Evolutionary conservation across 2,888 invertebrate species (phyloP), one percentile per base, ranked within the genome.

Genomic region (Lochmaea capreae): DNA sequence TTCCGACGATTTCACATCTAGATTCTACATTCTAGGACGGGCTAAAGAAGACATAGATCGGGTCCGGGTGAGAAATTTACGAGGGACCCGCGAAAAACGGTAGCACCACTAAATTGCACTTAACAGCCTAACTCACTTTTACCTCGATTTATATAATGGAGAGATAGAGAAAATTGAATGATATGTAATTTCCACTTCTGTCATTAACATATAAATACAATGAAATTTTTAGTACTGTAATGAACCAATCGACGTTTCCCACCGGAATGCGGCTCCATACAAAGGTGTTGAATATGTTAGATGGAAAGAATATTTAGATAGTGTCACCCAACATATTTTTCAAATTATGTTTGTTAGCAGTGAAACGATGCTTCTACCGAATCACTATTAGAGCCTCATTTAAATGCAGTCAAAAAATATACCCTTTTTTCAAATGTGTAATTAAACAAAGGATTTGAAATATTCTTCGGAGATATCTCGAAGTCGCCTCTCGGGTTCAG

Each of bases 261-360:
- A 54, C n/a, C 71, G 84, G 85, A 84, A 84, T 85, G 85, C 84
- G 85, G 85, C 81, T 83, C 80, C 79, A 74, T 82, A 83, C 84
- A 85, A 85, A 85, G 85, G 85, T 85, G 85, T 85, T 85, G 85
- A 85, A 84, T 85, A 83, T 81, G 84, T 84, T 84, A 83, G 83
- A 81, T 81, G 79, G 82, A 81, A 81, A 82, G 83, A 80, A 84
- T 84, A 84, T 85, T 84, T 84, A 84, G 84, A 83, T 84, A 83
- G 82, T 84, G 84, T 84, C 84, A 82, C 82, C 82, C 81, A 82
- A 83, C 82, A 82, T 81, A 84, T 84, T 83, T 83, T 83, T 83
- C 81, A 83, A 83, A 83, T 84, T 84, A 84, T 82, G 82, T 83
- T 84, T 84, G 83, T 80, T 72, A 77, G 65, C 71, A 73, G 73